Evolutionary conservation across 2,888 invertebrate genomes (phyloP), one percentile per base, ranked within the genome.

Genomic region (Candidula unifasciata): DNA sequence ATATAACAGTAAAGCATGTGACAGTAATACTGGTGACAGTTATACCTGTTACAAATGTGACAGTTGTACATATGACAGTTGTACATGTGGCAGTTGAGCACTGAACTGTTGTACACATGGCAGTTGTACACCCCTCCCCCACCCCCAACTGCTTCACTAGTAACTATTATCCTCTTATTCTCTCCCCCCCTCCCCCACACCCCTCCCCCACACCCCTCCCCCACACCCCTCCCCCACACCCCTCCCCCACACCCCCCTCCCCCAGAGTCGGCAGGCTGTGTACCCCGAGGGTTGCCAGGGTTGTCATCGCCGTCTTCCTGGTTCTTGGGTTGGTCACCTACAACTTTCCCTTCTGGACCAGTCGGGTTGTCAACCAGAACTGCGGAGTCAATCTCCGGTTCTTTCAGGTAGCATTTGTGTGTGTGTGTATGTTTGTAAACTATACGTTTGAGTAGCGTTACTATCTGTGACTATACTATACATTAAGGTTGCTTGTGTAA

Each of bases 331-430:
- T 86, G 2, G 54, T 74, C 8, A 81, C 87, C 30, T 88, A 89
- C 82, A 87, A 87, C 37, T 86, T 89, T 79, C 86, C 88, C 18
- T 60, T 89, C 13, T 88, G 89, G 88, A 88, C 86, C 2, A 87
- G 87, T 27, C 52, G 84, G 37, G 87, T 88, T 1, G 71, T 57
- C 27, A 73, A 78, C 21, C 71, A 71, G 5, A 35, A 16, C 10
- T 77, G 78, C 27, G 37, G 35, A n/a, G 54, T 52, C 3, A 10
- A 27, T 6, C 3, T 0, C 0, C 74, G 74, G 27, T 64, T 37
- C n/a, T 30, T 37, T 37, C 54, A 82, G 64, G 82, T 74, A 52
- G 10, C 0, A 27, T 74, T 3, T 10, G 3, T 60, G 18, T n/a
- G 5, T 24, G 24, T 60, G 13, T 44, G 44, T 44, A 13, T 44